Evolutionary conservation across 2,113 vertebrate genomes (phyloP).

Genomic region (Sciurus niger): DNA sequence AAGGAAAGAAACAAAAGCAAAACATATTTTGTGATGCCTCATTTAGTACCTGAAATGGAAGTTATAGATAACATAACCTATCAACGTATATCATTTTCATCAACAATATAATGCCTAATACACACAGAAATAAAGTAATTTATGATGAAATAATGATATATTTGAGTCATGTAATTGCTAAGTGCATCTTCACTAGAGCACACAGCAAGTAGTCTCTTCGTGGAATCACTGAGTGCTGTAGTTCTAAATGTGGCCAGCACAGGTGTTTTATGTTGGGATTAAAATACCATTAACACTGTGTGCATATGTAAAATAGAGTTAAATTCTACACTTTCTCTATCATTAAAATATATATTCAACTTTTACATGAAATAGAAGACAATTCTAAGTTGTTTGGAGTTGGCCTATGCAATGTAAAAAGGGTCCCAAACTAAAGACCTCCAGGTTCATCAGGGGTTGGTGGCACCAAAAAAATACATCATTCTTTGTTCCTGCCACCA

Average conservation of each 20-base stretch:
- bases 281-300: neutral
- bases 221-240: neutral
- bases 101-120: neutral
- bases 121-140: conserved; percentile 33
- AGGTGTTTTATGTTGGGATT: neutral
- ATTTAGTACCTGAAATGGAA: conserved; percentile 24
- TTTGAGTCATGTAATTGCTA: neutral
- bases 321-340: neutral
- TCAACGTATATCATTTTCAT: neutral
- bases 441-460: too few relatives aligned
- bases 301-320: neutral
- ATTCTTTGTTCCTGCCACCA: neutral
- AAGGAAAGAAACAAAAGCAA: neutral
- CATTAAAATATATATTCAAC: neutral
- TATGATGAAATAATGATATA: neutral
- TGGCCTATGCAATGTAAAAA: neutral
- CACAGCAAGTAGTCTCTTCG: neutral
- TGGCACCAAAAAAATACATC: neutral
- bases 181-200: neutral
- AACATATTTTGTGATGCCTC: neutral
- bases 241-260: neutral
- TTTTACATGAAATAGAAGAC: neutral
- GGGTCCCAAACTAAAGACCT: neutral
- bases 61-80: neutral
- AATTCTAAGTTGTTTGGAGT: neutral